Conservation (phyloP, 1,140 invertebrate species). For the Aplysia californica region DNA sequence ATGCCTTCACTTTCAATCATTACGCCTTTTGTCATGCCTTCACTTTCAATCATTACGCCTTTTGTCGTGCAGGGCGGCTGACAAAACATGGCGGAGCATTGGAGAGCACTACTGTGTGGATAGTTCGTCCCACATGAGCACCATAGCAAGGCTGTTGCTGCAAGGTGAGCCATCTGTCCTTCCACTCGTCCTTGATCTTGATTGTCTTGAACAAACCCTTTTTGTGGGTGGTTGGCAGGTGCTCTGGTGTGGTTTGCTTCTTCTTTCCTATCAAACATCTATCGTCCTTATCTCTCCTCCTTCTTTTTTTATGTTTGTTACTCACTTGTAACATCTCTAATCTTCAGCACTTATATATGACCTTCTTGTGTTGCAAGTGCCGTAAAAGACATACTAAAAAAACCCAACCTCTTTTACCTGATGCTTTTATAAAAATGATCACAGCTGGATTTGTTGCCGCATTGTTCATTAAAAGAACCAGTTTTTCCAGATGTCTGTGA, state of each 20-base stretch:
- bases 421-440: not conserved
- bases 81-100: constrained; percentile 8
- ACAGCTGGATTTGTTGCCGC: not conserved
- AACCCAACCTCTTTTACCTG: not conserved
- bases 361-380: too few relatives aligned
- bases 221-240: too few relatives aligned
- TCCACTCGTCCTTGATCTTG: not conserved
- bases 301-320: too few relatives aligned
- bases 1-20: not conserved
- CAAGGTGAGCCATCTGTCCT: not conserved
- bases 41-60: not conserved
- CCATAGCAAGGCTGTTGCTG: constrained; percentile 14
- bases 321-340: too few relatives aligned
- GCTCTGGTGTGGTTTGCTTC: too few relatives aligned
- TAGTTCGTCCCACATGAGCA: constrained; percentile 11
- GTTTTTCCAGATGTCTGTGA: not conserved
- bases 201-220: not conserved
- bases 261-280: too few relatives aligned
- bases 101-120: constrained; percentile 24
- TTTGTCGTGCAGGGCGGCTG: constrained; percentile 10
- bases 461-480: not conserved
- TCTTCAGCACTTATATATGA: too few relatives aligned
- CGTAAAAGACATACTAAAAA: too few relatives aligned
- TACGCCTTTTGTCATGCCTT: not conserved
- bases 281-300: too few relatives aligned